A percentile compares a stretch with the other conserved stretches of the same genome.
Evolutionary conservation across 2,888 invertebrate genomes (phyloP).

Genomic region (Timema podura): DNA sequence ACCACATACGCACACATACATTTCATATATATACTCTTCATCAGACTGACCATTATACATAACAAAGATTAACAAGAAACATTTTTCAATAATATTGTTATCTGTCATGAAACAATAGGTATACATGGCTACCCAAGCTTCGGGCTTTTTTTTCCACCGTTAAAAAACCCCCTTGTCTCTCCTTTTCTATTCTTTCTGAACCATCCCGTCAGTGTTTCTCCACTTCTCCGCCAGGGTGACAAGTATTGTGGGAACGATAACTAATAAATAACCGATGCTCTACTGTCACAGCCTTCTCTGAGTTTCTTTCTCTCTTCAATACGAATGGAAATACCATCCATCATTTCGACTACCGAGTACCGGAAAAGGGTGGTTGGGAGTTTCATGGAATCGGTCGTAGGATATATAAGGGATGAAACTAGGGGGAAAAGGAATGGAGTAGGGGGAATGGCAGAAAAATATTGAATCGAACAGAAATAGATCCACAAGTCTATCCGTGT

Average conservation of each 20-base stretch:
- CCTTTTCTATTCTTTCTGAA: too few species aligned
- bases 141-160: constrained; percentile 1
- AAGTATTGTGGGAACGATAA: constrained; percentile 32
- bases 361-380: constrained; percentile 10
- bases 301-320: constrained; percentile 18
- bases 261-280: constrained; percentile 32
- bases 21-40: too few species aligned
- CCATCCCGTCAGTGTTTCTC: constrained; percentile 17
- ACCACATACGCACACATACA: too few species aligned
- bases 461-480: constrained; percentile 13
- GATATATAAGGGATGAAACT: not conserved
- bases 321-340: constrained; percentile 24
- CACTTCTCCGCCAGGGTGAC: constrained; percentile 25
- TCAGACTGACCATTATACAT: not conserved
- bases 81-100: constrained; percentile 18
- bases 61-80: constrained; percentile 16
- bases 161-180: too few species aligned
- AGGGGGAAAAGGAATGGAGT: not conserved
- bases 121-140: not conserved
- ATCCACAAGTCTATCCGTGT: not conserved
- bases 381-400: not conserved
- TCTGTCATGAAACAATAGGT: constrained; percentile 26
- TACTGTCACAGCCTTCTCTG: constrained; percentile 21
- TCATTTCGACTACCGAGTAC: constrained; percentile 14
- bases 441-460: constrained; percentile 1